A percentile compares a stretch with the other conserved stretches of the same genome.
Conservation (phyloP, 2,113 vertebrate species). For the Aptenodytes patagonicus region DNA sequence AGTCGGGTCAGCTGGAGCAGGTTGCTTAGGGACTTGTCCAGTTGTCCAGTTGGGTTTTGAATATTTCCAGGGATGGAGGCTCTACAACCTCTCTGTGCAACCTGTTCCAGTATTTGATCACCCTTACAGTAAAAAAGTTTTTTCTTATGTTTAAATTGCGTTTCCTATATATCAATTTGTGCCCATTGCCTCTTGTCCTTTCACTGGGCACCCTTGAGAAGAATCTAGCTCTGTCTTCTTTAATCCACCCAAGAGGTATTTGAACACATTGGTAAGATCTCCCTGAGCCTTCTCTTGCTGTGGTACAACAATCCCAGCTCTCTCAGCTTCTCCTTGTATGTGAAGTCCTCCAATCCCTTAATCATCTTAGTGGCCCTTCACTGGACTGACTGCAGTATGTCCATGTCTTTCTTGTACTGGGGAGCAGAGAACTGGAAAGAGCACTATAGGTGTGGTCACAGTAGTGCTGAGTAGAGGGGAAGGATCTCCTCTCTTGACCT, state of each 20-base stretch:
- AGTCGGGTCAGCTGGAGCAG: background rate
- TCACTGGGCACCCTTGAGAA: background rate
- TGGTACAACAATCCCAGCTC: background rate
- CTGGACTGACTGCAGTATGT: background rate
- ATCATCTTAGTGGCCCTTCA: background rate
- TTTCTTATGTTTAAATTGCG: background rate
- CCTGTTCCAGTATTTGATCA: background rate
- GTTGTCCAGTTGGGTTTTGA: background rate
- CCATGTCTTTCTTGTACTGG: background rate
- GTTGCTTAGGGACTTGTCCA: background rate
- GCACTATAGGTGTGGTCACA: background rate
- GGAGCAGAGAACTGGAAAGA: background rate
- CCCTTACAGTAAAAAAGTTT: background rate
- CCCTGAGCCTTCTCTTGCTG: background rate
- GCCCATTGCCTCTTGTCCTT: background rate
- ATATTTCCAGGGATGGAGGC: background rate
- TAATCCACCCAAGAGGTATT: background rate
- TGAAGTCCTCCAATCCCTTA: background rate
- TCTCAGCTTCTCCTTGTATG: background rate
- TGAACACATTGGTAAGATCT: background rate
- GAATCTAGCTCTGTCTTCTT: background rate
- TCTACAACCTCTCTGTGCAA: background rate
- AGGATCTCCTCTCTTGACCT: background rate
- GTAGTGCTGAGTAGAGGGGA: background rate
- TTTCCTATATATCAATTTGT: background rate